These are phyloP conservation scores for Pachypeltis micranthus DNA, from an alignment of 1,140 invertebrate species.

Conservation along the genomic window DNA sequence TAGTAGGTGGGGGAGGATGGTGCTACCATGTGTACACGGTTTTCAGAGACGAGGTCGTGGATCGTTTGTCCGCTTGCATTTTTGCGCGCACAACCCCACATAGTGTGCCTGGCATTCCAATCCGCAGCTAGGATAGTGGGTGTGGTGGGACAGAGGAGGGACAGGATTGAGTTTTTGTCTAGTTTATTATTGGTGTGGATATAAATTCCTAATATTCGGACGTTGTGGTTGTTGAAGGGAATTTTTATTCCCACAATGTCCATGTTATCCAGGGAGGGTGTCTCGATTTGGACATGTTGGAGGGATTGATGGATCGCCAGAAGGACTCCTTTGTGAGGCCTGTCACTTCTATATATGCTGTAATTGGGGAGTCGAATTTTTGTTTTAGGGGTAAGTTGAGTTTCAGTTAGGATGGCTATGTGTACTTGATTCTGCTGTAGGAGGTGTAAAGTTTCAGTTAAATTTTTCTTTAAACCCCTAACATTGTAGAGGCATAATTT, in stretches of 20 bases:
- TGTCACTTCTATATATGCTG: background rate
- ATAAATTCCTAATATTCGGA: background rate
- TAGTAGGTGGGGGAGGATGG: background rate
- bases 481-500: background rate
- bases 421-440: background rate
- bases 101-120: background rate
- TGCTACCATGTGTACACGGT: background rate
- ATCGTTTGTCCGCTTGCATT: background rate
- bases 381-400: background rate
- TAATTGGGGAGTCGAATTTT: background rate
- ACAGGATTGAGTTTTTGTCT: background rate
- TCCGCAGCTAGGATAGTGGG: background rate
- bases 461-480: background rate
- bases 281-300: background rate
- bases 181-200: background rate
- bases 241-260: background rate
- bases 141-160: background rate
- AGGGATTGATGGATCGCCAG: background rate
- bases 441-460: background rate
- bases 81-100: background rate
- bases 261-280: background rate
- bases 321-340: background rate
- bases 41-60: background rate
- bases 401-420: background rate
- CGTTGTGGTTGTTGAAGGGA: background rate